Evolutionary conservation across 2,888 invertebrate species (phyloP).

Genomic region (Dinocampus coccinellae): DNA sequence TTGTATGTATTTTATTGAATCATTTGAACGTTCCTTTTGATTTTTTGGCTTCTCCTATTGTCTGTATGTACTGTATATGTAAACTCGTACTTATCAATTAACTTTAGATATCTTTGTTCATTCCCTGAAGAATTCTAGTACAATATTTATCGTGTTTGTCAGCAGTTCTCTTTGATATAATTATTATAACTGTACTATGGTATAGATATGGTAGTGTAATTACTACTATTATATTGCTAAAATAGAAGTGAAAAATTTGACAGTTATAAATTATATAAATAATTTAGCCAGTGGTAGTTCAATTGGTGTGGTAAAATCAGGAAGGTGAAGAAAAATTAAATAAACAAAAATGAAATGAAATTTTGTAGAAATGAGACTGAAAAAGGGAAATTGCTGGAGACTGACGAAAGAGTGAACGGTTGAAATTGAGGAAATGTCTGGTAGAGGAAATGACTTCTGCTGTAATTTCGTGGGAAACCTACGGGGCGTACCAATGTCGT

Average conservation of each 20-base stretch:
- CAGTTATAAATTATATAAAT: not conserved
- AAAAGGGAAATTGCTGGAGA: constrained; percentile 22
- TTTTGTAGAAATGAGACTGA: constrained; percentile 27
- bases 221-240: not conserved
- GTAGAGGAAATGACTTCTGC: constrained; percentile 47
- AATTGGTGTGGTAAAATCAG: constrained; percentile 25
- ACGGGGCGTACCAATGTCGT: constrained; percentile 47
- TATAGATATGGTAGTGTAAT: not conserved
- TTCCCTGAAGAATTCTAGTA: not conserved
- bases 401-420: constrained; percentile 39
- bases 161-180: not conserved
- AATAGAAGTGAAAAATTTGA: not conserved
- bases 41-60: too few species aligned
- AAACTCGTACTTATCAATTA: not conserved
- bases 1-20: too few species aligned
- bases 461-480: constrained; percentile 47
- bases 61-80: not conserved
- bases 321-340: constrained; percentile 31
- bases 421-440: constrained; percentile 50
- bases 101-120: not conserved
- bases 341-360: constrained; percentile 19
- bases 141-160: not conserved
- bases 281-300: constrained; percentile 10
- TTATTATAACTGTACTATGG: not conserved
- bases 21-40: too few species aligned